Evolutionary conservation across 2,113 vertebrate genomes (phyloP).

Genomic region (Petaurus breviceps): DNA sequence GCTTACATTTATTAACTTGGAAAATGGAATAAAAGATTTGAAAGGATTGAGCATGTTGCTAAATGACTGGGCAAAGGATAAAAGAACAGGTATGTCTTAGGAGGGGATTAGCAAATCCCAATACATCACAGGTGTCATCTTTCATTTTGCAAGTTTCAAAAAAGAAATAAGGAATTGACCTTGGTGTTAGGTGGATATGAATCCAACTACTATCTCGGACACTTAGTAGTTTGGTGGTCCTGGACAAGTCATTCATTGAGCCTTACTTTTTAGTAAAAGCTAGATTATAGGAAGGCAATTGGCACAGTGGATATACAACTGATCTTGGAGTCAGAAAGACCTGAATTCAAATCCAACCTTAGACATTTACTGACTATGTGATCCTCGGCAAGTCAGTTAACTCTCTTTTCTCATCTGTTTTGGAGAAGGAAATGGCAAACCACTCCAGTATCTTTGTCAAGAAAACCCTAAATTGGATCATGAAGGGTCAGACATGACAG

Average conservation of each 20-base stretch:
- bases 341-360: background rate
- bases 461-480: background rate
- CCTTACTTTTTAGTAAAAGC: background rate
- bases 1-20: slow-evolving; percentile 25
- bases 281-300: background rate
- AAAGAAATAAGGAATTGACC: background rate
- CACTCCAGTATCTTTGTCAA: background rate
- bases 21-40: slow-evolving; percentile 9
- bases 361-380: background rate
- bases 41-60: background rate
- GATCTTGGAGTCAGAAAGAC: background rate
- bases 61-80: background rate
- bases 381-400: background rate
- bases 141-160: background rate
- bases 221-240: background rate
- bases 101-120: background rate
- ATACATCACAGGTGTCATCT: background rate
- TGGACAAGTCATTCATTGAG: background rate
- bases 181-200: background rate
- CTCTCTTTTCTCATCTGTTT: background rate
- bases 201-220: background rate
- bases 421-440: background rate
- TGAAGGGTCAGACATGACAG: background rate
- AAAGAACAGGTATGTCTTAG: background rate
- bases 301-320: background rate